These are phyloP conservation scores for Dinoponera quadriceps DNA, from an alignment of 1,140 invertebrate species.

Conservation along the genomic window DNA sequence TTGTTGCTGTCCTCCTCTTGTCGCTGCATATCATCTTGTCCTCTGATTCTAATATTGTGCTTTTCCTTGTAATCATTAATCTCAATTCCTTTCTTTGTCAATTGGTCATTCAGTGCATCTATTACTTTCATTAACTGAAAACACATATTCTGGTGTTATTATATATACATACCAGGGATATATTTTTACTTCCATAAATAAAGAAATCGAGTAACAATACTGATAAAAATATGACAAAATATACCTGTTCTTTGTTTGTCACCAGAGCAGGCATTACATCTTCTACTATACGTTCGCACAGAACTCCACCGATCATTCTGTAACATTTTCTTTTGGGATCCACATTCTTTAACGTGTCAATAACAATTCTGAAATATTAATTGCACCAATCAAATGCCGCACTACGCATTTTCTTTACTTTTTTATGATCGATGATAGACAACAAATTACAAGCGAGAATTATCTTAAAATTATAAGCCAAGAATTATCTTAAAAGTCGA, in stretches of 20 bases:
- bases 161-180: not conserved
- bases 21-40: slow-evolving; percentile 87
- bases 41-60: slow-evolving; percentile 93
- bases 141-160: slow-evolving; percentile 30
- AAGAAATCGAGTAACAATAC: not conserved
- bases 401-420: no score
- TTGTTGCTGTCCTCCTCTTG: slow-evolving; percentile 82
- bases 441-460: not conserved
- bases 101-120: slow-evolving; percentile 91
- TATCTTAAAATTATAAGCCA: no score
- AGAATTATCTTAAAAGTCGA: not conserved
- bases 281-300: slow-evolving; percentile 96
- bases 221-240: not conserved
- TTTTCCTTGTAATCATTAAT: slow-evolving; percentile 97
- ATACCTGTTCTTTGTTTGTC: slow-evolving; percentile 93
- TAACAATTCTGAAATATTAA: slow-evolving; percentile 93
- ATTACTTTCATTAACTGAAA: slow-evolving; percentile 91
- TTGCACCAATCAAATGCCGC: not conserved
- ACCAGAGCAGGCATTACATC: slow-evolving; percentile 95
- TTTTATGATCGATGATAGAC: not conserved
- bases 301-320: slow-evolving; percentile 96
- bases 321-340: slow-evolving; percentile 96
- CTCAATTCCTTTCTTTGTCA: slow-evolving; percentile 94
- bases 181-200: not conserved
- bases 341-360: slow-evolving; percentile 96